Conservation (phyloP, 2,113 vertebrate genomes). For the Rallus limicola region DNA sequence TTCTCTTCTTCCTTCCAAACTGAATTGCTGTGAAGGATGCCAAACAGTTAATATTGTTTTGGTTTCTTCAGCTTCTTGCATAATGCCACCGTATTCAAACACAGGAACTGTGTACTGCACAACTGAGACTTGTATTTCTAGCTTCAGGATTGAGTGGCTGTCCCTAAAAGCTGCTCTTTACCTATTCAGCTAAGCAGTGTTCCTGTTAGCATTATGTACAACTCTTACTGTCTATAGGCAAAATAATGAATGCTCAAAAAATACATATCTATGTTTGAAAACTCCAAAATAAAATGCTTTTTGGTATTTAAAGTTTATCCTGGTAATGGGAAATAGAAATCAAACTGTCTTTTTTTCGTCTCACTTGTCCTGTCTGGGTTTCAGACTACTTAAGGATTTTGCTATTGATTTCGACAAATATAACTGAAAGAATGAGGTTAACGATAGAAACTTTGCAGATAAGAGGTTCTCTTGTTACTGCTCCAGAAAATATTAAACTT, state of each 20-base stretch:
- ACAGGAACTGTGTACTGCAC: constrained; percentile 20
- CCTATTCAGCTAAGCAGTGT: background rate
- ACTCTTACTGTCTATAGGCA: background rate
- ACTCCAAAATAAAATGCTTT: background rate
- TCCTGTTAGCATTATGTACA: background rate
- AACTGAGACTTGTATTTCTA: background rate
- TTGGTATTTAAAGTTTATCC: background rate
- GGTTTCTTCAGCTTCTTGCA: constrained; percentile 38
- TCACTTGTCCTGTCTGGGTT: background rate
- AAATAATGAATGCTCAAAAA: background rate
- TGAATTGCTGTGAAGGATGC: constrained; percentile 40
- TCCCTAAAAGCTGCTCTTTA: background rate
- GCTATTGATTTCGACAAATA: background rate
- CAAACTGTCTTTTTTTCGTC: background rate
- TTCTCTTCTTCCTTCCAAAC: constrained; percentile 67
- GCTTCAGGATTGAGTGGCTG: background rate
- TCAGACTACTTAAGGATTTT: background rate
- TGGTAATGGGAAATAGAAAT: background rate
- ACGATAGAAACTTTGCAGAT: background rate
- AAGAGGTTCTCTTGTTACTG: background rate
- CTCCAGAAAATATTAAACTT: background rate
- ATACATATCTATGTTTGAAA: background rate
- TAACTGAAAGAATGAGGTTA: background rate
- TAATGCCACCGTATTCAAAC: constrained; percentile 33
- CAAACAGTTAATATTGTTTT: constrained; percentile 36